Conservation (phyloP, 2,888 invertebrate genomes). For the Punctoribates punctum region DNA sequence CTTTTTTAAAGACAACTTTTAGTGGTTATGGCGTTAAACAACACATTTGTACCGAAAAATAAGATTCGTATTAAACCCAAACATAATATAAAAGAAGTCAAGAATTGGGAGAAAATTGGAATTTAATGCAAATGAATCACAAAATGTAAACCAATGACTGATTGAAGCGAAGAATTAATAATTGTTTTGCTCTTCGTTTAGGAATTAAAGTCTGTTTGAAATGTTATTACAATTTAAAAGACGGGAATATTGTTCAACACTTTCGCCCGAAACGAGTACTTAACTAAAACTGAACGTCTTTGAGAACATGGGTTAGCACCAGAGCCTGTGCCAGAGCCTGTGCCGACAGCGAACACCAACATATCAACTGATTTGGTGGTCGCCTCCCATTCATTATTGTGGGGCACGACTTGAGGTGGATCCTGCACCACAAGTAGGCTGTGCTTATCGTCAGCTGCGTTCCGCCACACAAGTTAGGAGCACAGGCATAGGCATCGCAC, state of each 20-base stretch:
- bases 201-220: no score
- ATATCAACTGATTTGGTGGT: constrained; percentile 28
- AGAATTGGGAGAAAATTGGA: background rate
- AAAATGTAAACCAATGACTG: background rate
- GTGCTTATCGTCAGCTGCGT: background rate
- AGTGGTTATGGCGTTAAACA: background rate
- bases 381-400: constrained; percentile 32
- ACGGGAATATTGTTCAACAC: background rate
- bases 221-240: no score
- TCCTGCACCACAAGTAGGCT: background rate
- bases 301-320: background rate
- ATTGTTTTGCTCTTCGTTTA: no score
- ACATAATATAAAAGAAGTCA: background rate
- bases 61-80: background rate
- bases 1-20: background rate
- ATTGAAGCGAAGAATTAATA: background rate
- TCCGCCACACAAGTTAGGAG: constrained; percentile 22
- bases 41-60: background rate
- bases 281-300: background rate
- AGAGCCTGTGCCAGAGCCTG: background rate
- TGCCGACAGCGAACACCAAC: background rate
- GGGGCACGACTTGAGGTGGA: constrained; percentile 17
- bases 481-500: background rate
- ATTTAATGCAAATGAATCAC: constrained; percentile 1
- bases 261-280: background rate